These are phyloP conservation scores for Pimephales promelas DNA, from an alignment of 2,113 vertebrate species.

Conservation along the genomic window DNA sequence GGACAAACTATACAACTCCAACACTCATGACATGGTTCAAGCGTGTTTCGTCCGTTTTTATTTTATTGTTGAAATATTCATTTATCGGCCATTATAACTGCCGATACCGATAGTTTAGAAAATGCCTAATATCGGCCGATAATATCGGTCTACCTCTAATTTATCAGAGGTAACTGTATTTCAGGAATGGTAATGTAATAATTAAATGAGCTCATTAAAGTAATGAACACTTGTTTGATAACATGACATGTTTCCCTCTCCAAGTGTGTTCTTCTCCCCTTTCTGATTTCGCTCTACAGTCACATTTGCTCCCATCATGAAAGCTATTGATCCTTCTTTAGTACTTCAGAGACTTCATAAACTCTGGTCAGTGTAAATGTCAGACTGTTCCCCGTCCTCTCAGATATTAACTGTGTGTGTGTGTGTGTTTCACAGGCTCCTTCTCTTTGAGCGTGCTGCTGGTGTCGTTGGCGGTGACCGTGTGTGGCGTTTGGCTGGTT, in stretches of 20 bases:
- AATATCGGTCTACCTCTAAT: too few species aligned
- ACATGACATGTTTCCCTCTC: background rate
- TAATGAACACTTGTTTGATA: too few species aligned
- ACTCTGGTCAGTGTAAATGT: background rate
- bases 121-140: too few species aligned
- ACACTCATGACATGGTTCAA: too few species aligned
- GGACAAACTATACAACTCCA: too few species aligned
- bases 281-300: conserved; percentile 30
- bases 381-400: background rate
- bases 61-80: too few species aligned
- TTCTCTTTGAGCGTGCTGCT: conserved; percentile 92
- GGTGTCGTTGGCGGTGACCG: conserved; percentile 94
- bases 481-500: conserved; percentile 96
- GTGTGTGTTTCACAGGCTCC: conserved; percentile 76
- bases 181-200: too few species aligned
- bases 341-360: conserved; percentile 23
- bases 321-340: conserved; percentile 4
- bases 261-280: background rate
- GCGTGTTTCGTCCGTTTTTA: too few species aligned
- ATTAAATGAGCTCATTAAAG: too few species aligned
- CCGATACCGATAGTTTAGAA: too few species aligned
- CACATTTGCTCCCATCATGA: conserved; percentile 6
- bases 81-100: too few species aligned
- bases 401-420: conserved; percentile 43
- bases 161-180: too few species aligned